Evolutionary conservation across 2,888 invertebrate genomes (phyloP).

Genomic region (Eupithecia inturbata): DNA sequence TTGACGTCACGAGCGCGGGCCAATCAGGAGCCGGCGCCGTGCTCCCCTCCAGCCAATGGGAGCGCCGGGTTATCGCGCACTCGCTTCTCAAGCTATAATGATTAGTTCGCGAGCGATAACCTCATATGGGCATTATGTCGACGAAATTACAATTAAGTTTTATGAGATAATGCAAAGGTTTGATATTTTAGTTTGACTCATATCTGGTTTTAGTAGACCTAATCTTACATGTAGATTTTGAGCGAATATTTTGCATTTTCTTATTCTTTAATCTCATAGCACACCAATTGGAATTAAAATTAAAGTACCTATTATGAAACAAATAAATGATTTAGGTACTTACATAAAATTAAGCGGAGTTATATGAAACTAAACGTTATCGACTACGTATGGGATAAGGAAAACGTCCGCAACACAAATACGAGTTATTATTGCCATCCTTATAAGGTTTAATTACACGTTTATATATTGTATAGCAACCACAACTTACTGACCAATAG

Average conservation of each 20-base stretch:
- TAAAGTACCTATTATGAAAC: background rate
- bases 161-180: conserved; percentile 11
- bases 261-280: background rate
- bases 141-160: conserved; percentile 33
- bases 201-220: background rate
- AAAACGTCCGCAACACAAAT: background rate
- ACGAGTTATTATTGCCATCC: background rate
- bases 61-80: conserved; percentile 54
- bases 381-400: background rate
- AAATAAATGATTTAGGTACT: background rate
- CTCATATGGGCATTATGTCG: conserved; percentile 35
- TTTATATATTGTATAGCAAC: conserved; percentile 1
- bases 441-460: background rate
- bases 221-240: background rate
- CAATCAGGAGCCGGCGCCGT: conserved; percentile 68
- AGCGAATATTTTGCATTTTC: background rate
- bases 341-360: background rate
- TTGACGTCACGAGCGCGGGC: conserved; percentile 79
- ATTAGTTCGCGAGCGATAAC: conserved; percentile 49
- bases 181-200: background rate
- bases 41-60: conserved; percentile 64
- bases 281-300: background rate
- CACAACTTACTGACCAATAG: background rate
- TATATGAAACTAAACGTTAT: background rate
- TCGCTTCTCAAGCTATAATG: conserved; percentile 55